Evolutionary conservation across 2,113 vertebrate genomes (phyloP), one percentile per base, ranked within the genome.

Genomic region (Charina bottae): DNA sequence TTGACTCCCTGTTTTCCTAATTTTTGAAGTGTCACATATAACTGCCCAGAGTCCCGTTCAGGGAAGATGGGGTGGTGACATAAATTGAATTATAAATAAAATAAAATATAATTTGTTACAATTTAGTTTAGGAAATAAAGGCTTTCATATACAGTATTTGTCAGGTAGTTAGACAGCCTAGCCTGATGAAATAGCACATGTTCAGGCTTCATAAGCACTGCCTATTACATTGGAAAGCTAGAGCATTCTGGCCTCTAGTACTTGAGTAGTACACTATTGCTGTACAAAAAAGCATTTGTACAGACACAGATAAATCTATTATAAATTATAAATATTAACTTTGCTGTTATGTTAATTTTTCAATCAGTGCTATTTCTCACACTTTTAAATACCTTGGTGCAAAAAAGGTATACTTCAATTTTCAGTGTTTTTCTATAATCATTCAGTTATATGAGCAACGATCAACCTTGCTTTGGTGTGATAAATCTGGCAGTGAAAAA

Each of bases 61-160:
- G n/a, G n/a, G n/a, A n/a, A n/a, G n/a, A n/a, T n/a, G n/a, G n/a
- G n/a, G n/a, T n/a, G n/a, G n/a, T n/a, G n/a, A n/a, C n/a, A n/a
- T n/a, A n/a, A n/a, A n/a, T n/a, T n/a, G n/a, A n/a, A n/a, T n/a
- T n/a, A n/a, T n/a, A n/a, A n/a, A n/a, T n/a, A n/a, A n/a, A n/a
- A n/a, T n/a, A n/a, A n/a, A n/a, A n/a, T n/a, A n/a, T 89, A 26
- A 72, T 59, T 87, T 93, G 93, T 83, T 60, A 46, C 59, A 85
- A 72, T 89, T 89, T 55, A 1, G 0, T 64, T 23, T 85, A 21
- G 33, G 49, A 87, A 78, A 62, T 15, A 24, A 55, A 64, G 10
- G 12, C 7, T 86, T 64, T 37, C 11, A 60, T 17, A 21, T 83
- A n/a, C n/a, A n/a, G n/a, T n/a, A 4, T 46, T 90, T n/a, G 3